Percentiles rank a stretch among this genome's conserved stretches.
phyloP scores from a whole-genome alignment of 2,797 vertebrate species.

The Chaenodraco wilsoni region DNA sequence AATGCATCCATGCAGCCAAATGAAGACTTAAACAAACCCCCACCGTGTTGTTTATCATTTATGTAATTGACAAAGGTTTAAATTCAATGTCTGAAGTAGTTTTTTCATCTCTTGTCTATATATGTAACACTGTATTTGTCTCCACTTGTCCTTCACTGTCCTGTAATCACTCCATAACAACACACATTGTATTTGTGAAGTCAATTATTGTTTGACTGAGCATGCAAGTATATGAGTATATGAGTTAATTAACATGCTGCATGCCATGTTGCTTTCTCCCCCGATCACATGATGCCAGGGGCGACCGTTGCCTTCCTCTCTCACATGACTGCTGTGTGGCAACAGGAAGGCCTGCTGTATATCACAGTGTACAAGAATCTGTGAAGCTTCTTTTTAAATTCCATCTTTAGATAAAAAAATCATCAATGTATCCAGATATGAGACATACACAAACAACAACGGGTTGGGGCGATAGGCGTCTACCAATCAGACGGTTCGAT shows the following conservation, averaged over 20 bases:
- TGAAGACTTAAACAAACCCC: background rate
- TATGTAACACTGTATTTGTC: too few relatives aligned
- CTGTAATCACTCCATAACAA: background rate
- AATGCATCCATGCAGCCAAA: background rate
- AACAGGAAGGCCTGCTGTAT: background rate
- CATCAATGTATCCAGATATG: conserved; percentile 13
- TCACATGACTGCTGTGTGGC: conserved; percentile 40
- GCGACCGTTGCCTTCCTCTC: conserved; percentile 30
- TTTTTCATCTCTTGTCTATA: too few relatives aligned
- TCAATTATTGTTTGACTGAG: background rate
- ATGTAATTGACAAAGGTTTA: too few relatives aligned
- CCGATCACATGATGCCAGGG: conserved; percentile 26
- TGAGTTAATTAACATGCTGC: background rate
- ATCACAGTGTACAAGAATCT: background rate
- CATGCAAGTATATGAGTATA: background rate
- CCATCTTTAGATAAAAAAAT: conserved; percentile 11
- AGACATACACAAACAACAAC: conserved; percentile 10
- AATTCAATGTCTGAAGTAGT: too few relatives aligned
- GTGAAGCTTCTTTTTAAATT: background rate
- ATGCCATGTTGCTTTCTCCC: background rate
- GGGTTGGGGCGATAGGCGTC: conserved; percentile 3
- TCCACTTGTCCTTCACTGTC: too few relatives aligned
- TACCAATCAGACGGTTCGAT: too few relatives aligned
- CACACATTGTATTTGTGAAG: background rate
- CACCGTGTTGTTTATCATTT: too few relatives aligned